Evolutionary conservation across 2,888 invertebrate genomes (phyloP), one percentile per base, ranked within the genome.

Genomic region (Temnothorax ravouxi): DNA sequence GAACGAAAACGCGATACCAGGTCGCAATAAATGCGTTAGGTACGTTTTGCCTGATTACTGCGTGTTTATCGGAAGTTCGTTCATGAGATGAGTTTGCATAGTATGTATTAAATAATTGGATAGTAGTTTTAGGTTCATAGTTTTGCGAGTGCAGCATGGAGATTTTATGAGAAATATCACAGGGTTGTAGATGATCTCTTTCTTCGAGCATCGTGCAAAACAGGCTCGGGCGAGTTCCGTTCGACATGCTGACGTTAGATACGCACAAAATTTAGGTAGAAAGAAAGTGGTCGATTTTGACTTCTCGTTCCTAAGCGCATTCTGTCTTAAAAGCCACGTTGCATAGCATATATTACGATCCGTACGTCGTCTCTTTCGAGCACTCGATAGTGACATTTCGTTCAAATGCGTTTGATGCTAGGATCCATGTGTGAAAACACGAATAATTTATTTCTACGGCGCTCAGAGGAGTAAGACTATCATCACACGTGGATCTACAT

Each of bases 201-300:
- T 74, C 64, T 85, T 18, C 38, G 89, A 88, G 85, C 86, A 81
- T 85, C 93, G 93, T 93, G 93, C 93, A 92, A 79, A 89, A 90
- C 87, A 93, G 91, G 91, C 91, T 90, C 89, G 89, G 89, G 88
- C 88, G 90, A 90, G 84, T 18, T 91, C 87, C 84, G 88, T 90
- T 86, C 77, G 54, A 91, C 93, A 93, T 93, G 93, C 93, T 90
- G 29, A 91, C 91, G 89, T 92, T 92, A 93, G 91, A 89, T 87
- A 82, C 86, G 79, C 85, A 75, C 81, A 86, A 88, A 83, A 85
- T 72, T 79, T 72, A 79, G 71, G 62, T 74, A 84, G 74, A 71
- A 84, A 59, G 59, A 89, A 59, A 89, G 66, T 76, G 79, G 83
- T 71, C 59, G 61, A 74, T 75, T 72, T 47, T 71, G 79, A 83